Evolutionary conservation across 1,140 invertebrate species (phyloP).

Genomic region (Pogonognathellus flavescens): DNA sequence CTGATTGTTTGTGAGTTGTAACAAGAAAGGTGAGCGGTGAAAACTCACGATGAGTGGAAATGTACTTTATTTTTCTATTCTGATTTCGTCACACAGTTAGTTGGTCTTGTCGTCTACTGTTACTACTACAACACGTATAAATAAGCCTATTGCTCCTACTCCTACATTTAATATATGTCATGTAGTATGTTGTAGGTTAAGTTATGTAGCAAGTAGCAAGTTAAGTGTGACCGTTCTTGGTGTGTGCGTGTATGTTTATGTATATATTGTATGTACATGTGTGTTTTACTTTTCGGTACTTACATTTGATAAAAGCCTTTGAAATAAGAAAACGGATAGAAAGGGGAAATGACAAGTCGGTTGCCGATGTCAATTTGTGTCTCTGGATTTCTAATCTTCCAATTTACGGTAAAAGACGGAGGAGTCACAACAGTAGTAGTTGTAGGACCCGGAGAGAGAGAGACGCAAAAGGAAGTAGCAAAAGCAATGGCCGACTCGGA

Average conservation of each 20-base stretch:
- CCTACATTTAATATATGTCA: not conserved
- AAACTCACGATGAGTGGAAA: too few species aligned
- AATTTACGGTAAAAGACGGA: constrained; percentile 56
- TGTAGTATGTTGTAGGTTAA: not conserved
- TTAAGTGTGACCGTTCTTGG: not conserved
- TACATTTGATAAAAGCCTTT: constrained; percentile 45
- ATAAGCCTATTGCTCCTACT: too few species aligned
- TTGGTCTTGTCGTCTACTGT: too few species aligned
- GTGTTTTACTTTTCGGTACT: constrained; percentile 35
- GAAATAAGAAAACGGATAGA: constrained; percentile 38
- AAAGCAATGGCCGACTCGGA: constrained; percentile 54
- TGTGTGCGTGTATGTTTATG: not conserved
- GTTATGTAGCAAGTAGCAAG: not conserved
- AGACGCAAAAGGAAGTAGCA: constrained; percentile 42
- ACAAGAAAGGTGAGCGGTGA: too few species aligned
- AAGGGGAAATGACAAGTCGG: constrained; percentile 58
- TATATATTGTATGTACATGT: not conserved
- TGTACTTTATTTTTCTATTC: too few species aligned
- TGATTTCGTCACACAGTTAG: too few species aligned
- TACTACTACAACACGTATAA: too few species aligned
- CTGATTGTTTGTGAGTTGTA: too few species aligned
- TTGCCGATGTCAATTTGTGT: constrained; percentile 55
- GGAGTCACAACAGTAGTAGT: constrained; percentile 21
- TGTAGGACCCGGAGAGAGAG: constrained; percentile 12
- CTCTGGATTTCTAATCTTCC: constrained; percentile 57